Base-by-base conservation (phyloP, 2,113 vertebrate species). In the Psilopsiagon aymara region DNA sequence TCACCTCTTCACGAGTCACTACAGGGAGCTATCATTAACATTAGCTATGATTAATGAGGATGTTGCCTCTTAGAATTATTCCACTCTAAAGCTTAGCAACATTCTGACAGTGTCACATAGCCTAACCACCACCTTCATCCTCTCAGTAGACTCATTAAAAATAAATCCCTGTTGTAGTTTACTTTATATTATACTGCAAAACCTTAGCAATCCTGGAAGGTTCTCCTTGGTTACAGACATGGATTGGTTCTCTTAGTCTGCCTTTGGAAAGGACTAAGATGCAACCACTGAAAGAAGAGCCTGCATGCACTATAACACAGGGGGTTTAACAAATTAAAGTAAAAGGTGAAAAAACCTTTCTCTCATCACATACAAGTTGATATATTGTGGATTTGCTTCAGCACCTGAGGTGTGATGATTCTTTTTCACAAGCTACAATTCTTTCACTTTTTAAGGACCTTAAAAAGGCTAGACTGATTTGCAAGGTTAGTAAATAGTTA, bases 31-130 rank as follows among this genome's bases (percentile, higher is more conserved):
- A 96, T 97, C 96, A 96, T 96, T 95, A 97, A 96, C 97, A 94
- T 97, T 97, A 96, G 94, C 90, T 95, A 93, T 97, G 97, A 97
- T 97, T 97, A 96, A 97, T 96, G 95, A 95, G 93, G 92, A 97
- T 96, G 93, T 83, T 97, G 90, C 89, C 95, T 94, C 86, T 87
- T 94, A 95, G 92, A 97, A 94, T 97, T 96, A 97, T 95, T 97
- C 79, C 67, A 90, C 80, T 93, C 87, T 70, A 94, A 97, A 97
- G 84, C 94, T 95, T 95, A 95, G 90, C 53, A 95, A 96, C 86
- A 94, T 86, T 94, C 81, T 96, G 91, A 88, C 89, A 96, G 63
- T 90, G 93, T 90, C 93, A 94, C 82, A 95, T 7, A 76, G 73
- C 66, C 86, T 86, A 95, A 88, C 93, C 60, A 95, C 79, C 71